Evolutionary conservation across 1,140 invertebrate genomes (phyloP).

Genomic region (Holcopasites calliopsidis): DNA sequence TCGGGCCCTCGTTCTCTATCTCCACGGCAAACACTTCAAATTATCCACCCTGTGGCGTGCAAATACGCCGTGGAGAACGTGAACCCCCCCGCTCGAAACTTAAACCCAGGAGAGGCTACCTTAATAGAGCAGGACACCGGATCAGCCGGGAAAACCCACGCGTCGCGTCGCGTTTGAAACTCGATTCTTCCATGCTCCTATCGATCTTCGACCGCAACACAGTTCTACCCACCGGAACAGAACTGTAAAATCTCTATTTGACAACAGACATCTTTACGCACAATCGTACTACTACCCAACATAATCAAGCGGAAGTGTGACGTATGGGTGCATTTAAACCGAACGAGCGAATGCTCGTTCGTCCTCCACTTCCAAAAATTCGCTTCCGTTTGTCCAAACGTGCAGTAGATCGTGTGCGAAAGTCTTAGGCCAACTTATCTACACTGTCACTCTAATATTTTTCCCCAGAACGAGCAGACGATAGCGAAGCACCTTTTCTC

Average conservation of each 20-base stretch:
- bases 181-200: neutral
- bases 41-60: slow-evolving; percentile 45
- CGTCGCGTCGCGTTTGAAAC: neutral
- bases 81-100: neutral
- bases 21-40: slow-evolving; percentile 60
- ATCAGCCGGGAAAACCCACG: neutral
- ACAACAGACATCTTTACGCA: neutral
- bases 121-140: neutral
- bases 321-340: too few relatives aligned
- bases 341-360: too few relatives aligned
- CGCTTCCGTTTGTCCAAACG: too few relatives aligned
- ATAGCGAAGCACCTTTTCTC: too few relatives aligned
- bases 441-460: too few relatives aligned
- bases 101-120: neutral
- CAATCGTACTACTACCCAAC: too few relatives aligned
- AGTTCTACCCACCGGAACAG: too few relatives aligned
- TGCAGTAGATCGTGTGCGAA: too few relatives aligned
- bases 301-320: neutral
- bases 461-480: too few relatives aligned
- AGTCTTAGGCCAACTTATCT: too few relatives aligned
- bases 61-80: neutral
- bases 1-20: slow-evolving; percentile 35
- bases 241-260: neutral
- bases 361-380: too few relatives aligned
- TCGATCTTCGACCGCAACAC: neutral